Conservation (phyloP, 1,140 invertebrate species). For the Littorina saxatilis region DNA sequence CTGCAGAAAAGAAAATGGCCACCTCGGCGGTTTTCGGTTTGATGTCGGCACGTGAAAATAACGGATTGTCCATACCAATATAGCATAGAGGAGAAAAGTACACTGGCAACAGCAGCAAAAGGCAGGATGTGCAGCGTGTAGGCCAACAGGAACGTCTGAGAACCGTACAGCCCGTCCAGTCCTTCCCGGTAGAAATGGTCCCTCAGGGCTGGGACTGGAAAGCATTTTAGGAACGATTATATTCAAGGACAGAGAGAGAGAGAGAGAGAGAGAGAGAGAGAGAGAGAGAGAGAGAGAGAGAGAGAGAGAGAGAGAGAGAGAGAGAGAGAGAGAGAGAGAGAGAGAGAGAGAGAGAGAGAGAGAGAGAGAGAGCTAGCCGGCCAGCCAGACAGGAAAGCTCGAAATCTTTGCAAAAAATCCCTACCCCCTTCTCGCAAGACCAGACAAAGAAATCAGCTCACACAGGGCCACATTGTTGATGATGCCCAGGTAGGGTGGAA, state of each 20-base stretch:
- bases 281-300: too few species aligned
- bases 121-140: conserved; percentile 62
- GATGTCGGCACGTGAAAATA: too few species aligned
- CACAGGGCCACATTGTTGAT: conserved; percentile 56
- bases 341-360: too few species aligned
- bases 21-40: too few species aligned
- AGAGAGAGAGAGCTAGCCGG: too few species aligned
- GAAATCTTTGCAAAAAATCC: too few species aligned
- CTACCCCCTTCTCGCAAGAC: not conserved
- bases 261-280: not conserved
- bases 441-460: conserved; percentile 48
- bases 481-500: conserved; percentile 59
- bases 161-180: conserved; percentile 64
- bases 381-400: too few species aligned
- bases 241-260: not conserved
- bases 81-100: conserved; percentile 57
- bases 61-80: conserved; percentile 65
- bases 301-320: too few species aligned
- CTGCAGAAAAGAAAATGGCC: too few species aligned
- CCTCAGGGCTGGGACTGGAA: conserved; percentile 53
- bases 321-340: too few species aligned
- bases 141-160: conserved; percentile 58
- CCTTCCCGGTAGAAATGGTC: conserved; percentile 67
- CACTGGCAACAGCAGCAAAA: conserved; percentile 51
- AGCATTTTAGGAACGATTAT: too few species aligned